Evolutionary conservation across 1,140 invertebrate genomes (phyloP).

Genomic region (Patella vulgata): DNA sequence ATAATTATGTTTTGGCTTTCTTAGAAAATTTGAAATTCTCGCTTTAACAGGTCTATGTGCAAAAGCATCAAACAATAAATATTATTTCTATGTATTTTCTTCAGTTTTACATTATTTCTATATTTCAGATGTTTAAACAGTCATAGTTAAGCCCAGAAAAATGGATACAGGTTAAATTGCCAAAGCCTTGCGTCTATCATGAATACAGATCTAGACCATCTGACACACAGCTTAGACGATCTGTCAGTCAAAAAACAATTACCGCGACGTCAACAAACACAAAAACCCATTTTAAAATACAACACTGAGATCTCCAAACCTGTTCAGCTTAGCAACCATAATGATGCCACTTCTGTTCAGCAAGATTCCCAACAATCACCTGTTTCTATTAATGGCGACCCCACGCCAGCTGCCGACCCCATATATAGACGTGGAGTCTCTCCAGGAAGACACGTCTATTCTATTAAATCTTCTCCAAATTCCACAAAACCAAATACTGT

Average conservation of each 20-base stretch:
- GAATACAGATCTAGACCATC: no score
- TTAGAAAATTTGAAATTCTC: no score
- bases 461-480: slow-evolving; percentile 24
- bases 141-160: no score
- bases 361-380: neutral
- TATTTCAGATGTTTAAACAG: no score
- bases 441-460: neutral
- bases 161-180: no score
- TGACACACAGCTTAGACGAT: slow-evolving; percentile 52
- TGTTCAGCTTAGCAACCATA: slow-evolving; percentile 44
- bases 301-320: slow-evolving; percentile 45
- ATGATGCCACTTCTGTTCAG: slow-evolving; percentile 30
- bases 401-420: slow-evolving; percentile 2
- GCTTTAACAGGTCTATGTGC: no score
- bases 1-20: no score
- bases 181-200: no score
- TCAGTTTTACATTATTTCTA: no score
- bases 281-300: slow-evolving; percentile 58
- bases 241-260: slow-evolving; percentile 57
- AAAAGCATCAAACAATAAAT: no score
- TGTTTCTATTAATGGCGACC: slow-evolving; percentile 12
- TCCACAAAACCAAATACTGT: slow-evolving; percentile 33
- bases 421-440: no score
- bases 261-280: slow-evolving; percentile 52
- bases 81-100: no score